Evolutionary conservation across 2,888 invertebrate species (phyloP), one percentile per base, ranked within the genome.

Genomic region (Torymus auratus): DNA sequence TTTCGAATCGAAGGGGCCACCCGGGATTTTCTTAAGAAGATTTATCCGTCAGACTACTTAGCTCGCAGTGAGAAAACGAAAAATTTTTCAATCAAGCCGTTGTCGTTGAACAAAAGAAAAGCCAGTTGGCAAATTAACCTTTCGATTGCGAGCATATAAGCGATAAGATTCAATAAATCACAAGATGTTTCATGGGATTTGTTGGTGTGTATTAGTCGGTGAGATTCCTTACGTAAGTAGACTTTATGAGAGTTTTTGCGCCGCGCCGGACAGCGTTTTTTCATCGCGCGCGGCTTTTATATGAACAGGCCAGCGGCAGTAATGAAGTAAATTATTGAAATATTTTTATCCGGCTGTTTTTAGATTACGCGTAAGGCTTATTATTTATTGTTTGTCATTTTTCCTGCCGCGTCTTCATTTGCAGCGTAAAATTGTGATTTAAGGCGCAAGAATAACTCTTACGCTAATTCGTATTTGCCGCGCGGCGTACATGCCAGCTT

Each of bases 291-390:
- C 55, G 23, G 28, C 62, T 58, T 70, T n/a, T n/a, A n/a, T 70
- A 14, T 17, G 12, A 17, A 15, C 55, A 15, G 55, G 55, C 15
- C 17, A 3, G 28, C 7, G 28, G 55, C 17, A 15, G 53, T 73
- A 73, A 73, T 65, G 73, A 65, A 73, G 73, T 65, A 73, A 73
- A 64, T 64, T 65, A 73, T 73, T 73, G 73, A 64, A 73, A 73
- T 73, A 73, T 64, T 73, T 73, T 73, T 64, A 64, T 73, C 41
- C 12, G 2, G 14, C 52, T 28, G 11, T 41, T 56, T 53, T 41
- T 17, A 41, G 52, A 20, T 15, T 41, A 28, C 7, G 11, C n/a
- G 68, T 12, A 0, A 15, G 58, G 28, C 28, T 28, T 17, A n/a
- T 23, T 73, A 62, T 55, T 55, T 73, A 73, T 64, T 64, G 64